Percentiles rank a stretch among this genome's conserved stretches.
phyloP scores from a whole-genome alignment of 2,113 vertebrate species.

The Zingel zingel region DNA sequence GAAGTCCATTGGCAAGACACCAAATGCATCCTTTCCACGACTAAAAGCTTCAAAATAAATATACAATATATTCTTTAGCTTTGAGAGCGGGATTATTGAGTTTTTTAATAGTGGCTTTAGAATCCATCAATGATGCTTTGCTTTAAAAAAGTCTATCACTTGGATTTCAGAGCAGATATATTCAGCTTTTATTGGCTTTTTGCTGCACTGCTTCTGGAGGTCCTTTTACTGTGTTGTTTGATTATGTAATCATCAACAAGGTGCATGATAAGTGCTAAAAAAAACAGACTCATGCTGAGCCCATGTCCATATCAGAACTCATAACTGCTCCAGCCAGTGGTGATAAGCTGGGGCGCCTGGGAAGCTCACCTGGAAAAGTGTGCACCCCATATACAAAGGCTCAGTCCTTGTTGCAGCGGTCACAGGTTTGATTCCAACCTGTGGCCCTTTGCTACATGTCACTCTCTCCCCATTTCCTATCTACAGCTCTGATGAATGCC shows the following conservation, averaged over 20 bases:
- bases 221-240: conserved; percentile 12
- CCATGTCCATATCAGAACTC: not conserved
- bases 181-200: conserved; percentile 22
- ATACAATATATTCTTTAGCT: conserved; percentile 4
- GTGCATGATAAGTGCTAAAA: conserved; percentile 12
- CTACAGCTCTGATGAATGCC: too few relatives aligned
- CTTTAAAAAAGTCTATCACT: conserved; percentile 13
- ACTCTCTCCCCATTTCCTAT: too few relatives aligned
- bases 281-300: conserved; percentile 15
- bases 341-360: not conserved
- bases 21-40: not conserved
- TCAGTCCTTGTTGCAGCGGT: too few relatives aligned
- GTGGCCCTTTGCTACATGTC: too few relatives aligned
- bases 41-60: conserved; percentile 2
- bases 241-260: conserved; percentile 28
- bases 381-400: too few relatives aligned
- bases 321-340: not conserved
- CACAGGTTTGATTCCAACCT: too few relatives aligned
- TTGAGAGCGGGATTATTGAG: conserved; percentile 21
- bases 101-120: conserved; percentile 8
- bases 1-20: conserved; percentile 18
- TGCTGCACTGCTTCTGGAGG: not conserved
- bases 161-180: conserved; percentile 27
- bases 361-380: too few relatives aligned
- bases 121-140: conserved; percentile 11